Evolutionary conservation across 92 coral and sea anemone species (phyloP).

Genomic region (Zoanthus gigantus): DNA sequence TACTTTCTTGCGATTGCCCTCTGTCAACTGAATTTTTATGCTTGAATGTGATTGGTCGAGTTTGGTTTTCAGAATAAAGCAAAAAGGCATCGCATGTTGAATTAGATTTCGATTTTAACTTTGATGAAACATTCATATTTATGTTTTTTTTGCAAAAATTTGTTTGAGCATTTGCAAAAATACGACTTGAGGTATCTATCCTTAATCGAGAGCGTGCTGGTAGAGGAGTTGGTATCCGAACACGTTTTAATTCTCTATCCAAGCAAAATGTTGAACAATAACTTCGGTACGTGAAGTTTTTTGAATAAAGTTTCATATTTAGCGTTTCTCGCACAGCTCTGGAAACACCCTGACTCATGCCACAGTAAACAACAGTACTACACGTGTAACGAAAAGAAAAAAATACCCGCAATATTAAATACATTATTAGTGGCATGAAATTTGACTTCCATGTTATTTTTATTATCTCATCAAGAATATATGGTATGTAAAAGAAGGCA

Average conservation of each 20-base stretch:
- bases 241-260: not conserved
- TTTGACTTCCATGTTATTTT: not conserved
- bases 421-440: not conserved
- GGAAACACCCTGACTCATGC: slow-evolving; percentile 6
- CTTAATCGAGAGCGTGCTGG: not conserved
- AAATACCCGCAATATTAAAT: not conserved
- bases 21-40: not conserved
- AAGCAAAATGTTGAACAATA: not conserved
- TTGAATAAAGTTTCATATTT: not conserved
- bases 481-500: slow-evolving; percentile 12
- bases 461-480: not conserved
- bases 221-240: not conserved
- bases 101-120: not conserved
- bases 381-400: slow-evolving; percentile 32
- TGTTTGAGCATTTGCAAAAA: not conserved
- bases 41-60: not conserved
- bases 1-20: not conserved
- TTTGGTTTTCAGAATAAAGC: not conserved
- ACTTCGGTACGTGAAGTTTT: not conserved
- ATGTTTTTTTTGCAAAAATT: no score
- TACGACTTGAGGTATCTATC: not conserved
- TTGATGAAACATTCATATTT: not conserved
- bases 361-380: slow-evolving; percentile 13
- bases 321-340: not conserved
- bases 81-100: not conserved